Conservation (phyloP, 2,888 invertebrate species). For the Dasypolia templi region DNA sequence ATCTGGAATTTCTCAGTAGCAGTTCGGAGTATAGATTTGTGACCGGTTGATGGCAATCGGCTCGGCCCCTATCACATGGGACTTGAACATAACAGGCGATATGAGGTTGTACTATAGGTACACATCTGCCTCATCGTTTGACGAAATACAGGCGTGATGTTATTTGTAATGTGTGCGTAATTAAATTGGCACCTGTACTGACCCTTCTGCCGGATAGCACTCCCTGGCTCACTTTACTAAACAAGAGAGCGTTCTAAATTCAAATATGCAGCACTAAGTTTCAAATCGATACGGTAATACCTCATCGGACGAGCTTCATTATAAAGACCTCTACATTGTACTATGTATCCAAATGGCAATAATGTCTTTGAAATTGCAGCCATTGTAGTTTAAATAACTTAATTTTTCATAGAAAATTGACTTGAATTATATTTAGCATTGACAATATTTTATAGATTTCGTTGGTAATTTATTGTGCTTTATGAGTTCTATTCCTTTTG, state of each 20-base stretch:
- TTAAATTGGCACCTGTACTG: not conserved
- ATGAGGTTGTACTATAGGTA: too few relatives aligned
- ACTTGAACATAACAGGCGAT: too few relatives aligned
- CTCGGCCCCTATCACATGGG: not conserved
- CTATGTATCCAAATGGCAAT: not conserved
- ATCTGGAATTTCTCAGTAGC: not conserved
- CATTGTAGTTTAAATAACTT: conserved; percentile 47
- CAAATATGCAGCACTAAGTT: not conserved
- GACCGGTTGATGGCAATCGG: not conserved
- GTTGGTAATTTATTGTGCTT: conserved; percentile 20
- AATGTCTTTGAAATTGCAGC: not conserved
- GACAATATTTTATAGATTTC: conserved; percentile 24
- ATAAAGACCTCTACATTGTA: not conserved
- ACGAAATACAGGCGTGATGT: not conserved
- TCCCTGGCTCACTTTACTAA: too few relatives aligned
- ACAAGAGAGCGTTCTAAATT: not conserved
- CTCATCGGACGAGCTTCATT: not conserved
- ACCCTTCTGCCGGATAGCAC: too few relatives aligned
- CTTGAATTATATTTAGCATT: conserved; percentile 23
- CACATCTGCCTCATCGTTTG: too few relatives aligned
- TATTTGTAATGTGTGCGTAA: not conserved
- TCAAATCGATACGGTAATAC: not conserved
- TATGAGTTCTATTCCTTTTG: conserved; percentile 5
- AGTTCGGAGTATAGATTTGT: not conserved
- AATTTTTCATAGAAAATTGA: conserved; percentile 22